phyloP scores from a whole-genome alignment of 2,888 invertebrate genomes.

The Aspidiotus rigidus region DNA sequence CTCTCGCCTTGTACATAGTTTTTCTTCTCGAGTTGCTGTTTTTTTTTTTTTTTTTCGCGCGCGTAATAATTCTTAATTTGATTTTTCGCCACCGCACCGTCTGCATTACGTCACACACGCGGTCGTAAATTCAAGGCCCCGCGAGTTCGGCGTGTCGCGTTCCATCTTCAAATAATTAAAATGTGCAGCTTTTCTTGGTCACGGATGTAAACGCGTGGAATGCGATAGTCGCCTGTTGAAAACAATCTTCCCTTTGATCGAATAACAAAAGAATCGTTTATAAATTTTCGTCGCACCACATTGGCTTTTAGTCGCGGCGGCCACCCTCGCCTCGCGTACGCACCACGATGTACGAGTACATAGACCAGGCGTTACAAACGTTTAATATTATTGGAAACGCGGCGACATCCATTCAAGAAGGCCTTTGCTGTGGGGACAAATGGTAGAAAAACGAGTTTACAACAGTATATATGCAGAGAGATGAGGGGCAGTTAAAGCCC shows the following conservation, averaged over 20 bases:
- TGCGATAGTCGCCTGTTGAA: neutral
- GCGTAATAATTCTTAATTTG: too few species aligned
- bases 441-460: neutral
- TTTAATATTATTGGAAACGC: constrained; percentile 4
- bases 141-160: too few species aligned
- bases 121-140: too few species aligned
- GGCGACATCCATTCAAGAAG: neutral
- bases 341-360: neutral
- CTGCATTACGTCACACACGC: too few species aligned
- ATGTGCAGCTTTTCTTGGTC: neutral
- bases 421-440: neutral
- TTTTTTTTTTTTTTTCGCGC: too few species aligned
- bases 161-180: neutral
- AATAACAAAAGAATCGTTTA: constrained; percentile 1
- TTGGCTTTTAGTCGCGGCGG: neutral
- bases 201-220: neutral
- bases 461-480: too few species aligned
- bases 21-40: too few species aligned
- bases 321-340: neutral
- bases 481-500: neutral
- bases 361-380: neutral
- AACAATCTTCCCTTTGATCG: constrained; percentile 3
- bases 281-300: neutral
- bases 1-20: too few species aligned
- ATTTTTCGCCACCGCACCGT: too few species aligned